Base-by-base conservation (phyloP, 2,888 invertebrate genomes). In the Erebia epiphron region DNA sequence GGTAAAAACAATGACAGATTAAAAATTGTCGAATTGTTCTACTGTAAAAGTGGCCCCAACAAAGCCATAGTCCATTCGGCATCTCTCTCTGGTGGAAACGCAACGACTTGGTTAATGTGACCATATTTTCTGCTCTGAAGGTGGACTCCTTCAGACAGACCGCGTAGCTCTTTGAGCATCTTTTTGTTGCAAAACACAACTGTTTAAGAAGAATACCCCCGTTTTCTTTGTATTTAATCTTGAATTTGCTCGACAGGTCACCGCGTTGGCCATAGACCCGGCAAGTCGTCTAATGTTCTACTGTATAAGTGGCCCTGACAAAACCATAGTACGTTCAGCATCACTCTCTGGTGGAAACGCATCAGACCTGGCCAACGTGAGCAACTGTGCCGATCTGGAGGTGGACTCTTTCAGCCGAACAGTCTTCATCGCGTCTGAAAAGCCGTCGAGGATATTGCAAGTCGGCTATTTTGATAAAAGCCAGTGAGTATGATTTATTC, bases 341-440 rank as follows among this genome's bases (percentile, higher is more conserved):
- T 86, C 91, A 10, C 87, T 96, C 57, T 93, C 95, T 63, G 96
- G 96, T 0, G 87, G 85, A 0, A 85, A 80, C 57, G 79, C 83
- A 9, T 82, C 83, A 26, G 92, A 95, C 82, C 75, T 95, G 41
- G 80, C 82, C 72, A 72, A 82, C 1, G 74, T 87, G 13, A 71
- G 80, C 77, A 81, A 82, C 77, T 92, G 93, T 92, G 75, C 93
- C 84, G 75, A 95, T 78, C 66, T 88, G 83, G 75, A 93, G 77
- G 75, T 88, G 72, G 95, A 96, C 84, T 81, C 92, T 0, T 94
- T 94, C 73, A 75, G 78, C 94, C 79, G 91, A 94, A 76, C 85
- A 26, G 85, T 99, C 7, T 99, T 97, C 82, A 97, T 96, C 90
- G 95, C 95, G 0, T 97, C 98, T 84, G 94, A 81, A 46, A 86